Base-by-base conservation (phyloP, 2,113 vertebrate genomes). In the Petrocephalus microphthalmus region DNA sequence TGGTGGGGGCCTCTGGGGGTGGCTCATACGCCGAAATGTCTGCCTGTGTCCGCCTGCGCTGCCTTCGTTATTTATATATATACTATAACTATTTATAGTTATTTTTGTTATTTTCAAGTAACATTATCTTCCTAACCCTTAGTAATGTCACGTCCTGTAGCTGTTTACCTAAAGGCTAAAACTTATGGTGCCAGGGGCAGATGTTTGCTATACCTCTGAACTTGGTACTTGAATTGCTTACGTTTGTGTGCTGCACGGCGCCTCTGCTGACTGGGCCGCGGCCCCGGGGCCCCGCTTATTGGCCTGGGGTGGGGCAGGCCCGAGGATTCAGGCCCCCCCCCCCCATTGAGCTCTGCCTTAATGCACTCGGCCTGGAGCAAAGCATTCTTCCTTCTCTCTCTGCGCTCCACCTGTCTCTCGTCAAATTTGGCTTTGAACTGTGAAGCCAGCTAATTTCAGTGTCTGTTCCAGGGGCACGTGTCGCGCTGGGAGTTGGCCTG, bases 1-100 rank as follows among this genome's bases (percentile, higher is more conserved):
- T n/a, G 20, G 52, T 86, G 96, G 96, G 88, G 96, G 94, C 97
- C 96, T 94, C 96, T 97, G 96, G 96, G 97, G 94, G 91, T 74
- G 94, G 96, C n/a, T 25, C 64, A n/a, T 25, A 10, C 25, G 25
- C 22, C 52, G 2, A 87, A 78, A 6, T 83, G 47, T 88, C 33
- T 91, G 91, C 85, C 90, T 91, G 7, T 92, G 91, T 89, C 88
- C 91, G 91, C 87, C 92, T 92, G 64, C 84, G 54, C 83, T 87
- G 86, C 51, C 85, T 91, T 88, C 90, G 67, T 91, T 90, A n/a
- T n/a, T n/a, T n/a, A n/a, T n/a, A n/a, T n/a, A n/a, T n/a, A n/a
- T n/a, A n/a, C n/a, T n/a, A n/a, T n/a, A n/a, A n/a, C n/a, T n/a
- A n/a, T n/a, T n/a, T n/a, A n/a, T n/a, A n/a, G n/a, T n/a, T n/a